phyloP scores from a whole-genome alignment of 2,113 vertebrate species.

The Chroicocephalus ridibundus region DNA sequence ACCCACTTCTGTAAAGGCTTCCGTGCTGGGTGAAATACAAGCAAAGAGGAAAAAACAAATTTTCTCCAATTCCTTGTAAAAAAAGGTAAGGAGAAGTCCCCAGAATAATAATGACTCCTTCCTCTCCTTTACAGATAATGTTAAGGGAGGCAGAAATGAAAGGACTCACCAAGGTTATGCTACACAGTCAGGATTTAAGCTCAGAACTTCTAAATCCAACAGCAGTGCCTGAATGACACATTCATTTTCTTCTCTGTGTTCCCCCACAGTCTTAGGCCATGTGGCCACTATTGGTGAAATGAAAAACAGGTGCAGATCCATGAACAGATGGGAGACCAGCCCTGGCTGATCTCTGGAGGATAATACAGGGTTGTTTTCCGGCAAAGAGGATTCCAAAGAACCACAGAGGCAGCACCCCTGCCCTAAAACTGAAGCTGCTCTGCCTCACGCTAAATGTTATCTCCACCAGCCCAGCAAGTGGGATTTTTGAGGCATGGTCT shows the following conservation, averaged over 20 bases:
- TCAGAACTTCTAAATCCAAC: neutral
- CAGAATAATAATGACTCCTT: neutral
- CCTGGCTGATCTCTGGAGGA: constrained; percentile 41
- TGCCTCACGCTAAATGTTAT: constrained; percentile 9
- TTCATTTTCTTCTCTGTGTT: neutral
- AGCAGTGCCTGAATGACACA: neutral
- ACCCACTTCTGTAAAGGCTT: neutral
- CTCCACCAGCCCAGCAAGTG: constrained; percentile 2
- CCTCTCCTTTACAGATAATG: neutral
- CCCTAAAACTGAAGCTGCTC: constrained; percentile 35
- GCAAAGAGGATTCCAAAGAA: constrained; percentile 55
- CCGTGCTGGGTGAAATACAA: neutral
- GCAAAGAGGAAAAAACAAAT: neutral
- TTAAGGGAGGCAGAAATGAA: neutral
- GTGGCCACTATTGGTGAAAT: constrained; percentile 49
- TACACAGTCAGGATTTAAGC: neutral
- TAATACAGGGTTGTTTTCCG: constrained; percentile 28
- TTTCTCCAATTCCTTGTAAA: neutral
- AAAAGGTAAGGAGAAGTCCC: neutral
- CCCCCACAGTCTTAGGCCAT: neutral
- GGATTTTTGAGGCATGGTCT: constrained; percentile 6
- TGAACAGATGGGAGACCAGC: constrained; percentile 53
- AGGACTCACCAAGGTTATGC: neutral
- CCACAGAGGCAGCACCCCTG: constrained; percentile 18
- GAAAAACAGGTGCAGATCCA: constrained; percentile 58